These are phyloP conservation scores for Mastacembelus armatus DNA, from an alignment of 2,797 vertebrate genomes.

Conservation along the genomic window DNA sequence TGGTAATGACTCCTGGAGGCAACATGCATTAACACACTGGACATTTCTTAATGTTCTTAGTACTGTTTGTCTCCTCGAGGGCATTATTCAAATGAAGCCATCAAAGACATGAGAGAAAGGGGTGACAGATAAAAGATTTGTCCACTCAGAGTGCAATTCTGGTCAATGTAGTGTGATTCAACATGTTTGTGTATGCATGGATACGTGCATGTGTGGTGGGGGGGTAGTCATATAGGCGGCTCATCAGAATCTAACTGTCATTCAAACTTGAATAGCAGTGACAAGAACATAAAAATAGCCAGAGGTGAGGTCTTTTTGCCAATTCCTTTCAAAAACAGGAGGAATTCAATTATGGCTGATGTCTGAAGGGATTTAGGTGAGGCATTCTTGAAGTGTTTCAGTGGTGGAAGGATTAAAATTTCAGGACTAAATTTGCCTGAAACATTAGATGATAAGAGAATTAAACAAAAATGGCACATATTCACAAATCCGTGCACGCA, in stretches of 20 bases:
- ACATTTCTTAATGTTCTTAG: conserved; percentile 35
- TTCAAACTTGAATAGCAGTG: conserved; percentile 67
- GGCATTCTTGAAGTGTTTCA: conserved; percentile 39
- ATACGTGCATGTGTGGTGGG: conserved; percentile 14
- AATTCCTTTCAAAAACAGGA: conserved; percentile 59
- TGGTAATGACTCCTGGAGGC: conserved; percentile 7
- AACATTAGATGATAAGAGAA: conserved; percentile 72
- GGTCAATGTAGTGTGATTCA: conserved; percentile 40
- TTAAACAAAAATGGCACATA: conserved; percentile 47
- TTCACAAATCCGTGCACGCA: conserved; percentile 14
- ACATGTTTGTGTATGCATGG: conserved; percentile 22
- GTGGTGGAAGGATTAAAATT: conserved; percentile 31
- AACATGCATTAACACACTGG: conserved; percentile 22
- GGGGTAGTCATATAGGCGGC: conserved; percentile 39
- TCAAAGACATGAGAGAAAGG: conserved; percentile 15
- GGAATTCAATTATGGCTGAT: conserved; percentile 73
- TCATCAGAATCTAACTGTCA: conserved; percentile 65
- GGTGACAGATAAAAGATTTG: conserved; percentile 45
- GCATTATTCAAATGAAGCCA: conserved; percentile 59
- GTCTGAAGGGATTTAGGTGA: conserved; percentile 71
- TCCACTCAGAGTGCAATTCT: conserved; percentile 9
- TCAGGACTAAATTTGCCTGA: conserved; percentile 35
- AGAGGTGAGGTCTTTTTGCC: conserved; percentile 52
- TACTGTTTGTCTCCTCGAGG: conserved; percentile 30
- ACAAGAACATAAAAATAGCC: conserved; percentile 60